Evolutionary conservation across 2,797 vertebrate species (phyloP), one percentile per base, ranked within the genome.

Genomic region (Hoplostethus mediterraneus): DNA sequence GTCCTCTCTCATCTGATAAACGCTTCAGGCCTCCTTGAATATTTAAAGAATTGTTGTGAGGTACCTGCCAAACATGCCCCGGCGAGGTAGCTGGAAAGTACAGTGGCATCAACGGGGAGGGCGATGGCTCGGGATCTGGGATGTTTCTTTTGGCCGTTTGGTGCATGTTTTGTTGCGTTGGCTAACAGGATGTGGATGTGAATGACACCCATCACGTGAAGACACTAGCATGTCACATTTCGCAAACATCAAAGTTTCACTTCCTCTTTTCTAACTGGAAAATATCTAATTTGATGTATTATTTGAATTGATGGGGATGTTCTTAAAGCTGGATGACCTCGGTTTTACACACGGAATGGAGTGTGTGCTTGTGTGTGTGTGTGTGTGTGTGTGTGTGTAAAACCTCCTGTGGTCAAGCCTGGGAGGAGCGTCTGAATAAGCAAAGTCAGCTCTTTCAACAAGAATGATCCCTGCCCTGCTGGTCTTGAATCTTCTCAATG

Each of bases 1-100:
- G 60, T 74, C 81, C 86, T 81, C 81, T 85, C 87, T 79, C 86
- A 91, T 91, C 88, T 90, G 90, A 92, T 90, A 21, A 90, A 89
- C 90, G 89, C 63, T 55, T 82, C 75, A 38, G 21, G 86, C 82
- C 84, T 86, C 81, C 84, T 89, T 90, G 89, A 90, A 92, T 92
- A 90, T 91, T 92, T 92, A 91, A 93, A 88, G 86, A 84, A 79
- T 55, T 78, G 72, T 84, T 87, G 88, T 92, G 85, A 90, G 90
- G 86, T 89, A 90, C 84, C 85, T 86, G 84, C 87, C 83, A 83
- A 90, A 89, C 86, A 67, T 76, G 86, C 75, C 86, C 86, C 70
- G 74, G 80, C 87, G 33, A 87, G 84, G 88, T 71, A 79, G 90
- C 90, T 88, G 80, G 78, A 73, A 73, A 81, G 82, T 58, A 30